A percentile compares a stretch with the other conserved stretches of the same genome.
Conservation (phyloP, 2,797 vertebrate species). For the Nothura maculosa region DNA sequence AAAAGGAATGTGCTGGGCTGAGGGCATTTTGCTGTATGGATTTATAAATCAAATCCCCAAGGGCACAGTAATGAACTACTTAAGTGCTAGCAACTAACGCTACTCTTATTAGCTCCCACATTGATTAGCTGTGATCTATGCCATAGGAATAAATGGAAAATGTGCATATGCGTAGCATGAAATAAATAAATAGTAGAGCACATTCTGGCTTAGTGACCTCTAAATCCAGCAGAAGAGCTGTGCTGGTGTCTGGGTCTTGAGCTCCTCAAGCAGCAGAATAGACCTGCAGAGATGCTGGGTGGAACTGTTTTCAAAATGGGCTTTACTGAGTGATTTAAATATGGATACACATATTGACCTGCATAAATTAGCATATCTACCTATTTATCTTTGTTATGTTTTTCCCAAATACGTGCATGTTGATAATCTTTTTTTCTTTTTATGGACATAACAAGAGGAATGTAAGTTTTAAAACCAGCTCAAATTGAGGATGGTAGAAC, state of each 20-base stretch:
- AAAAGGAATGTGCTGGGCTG: constrained; percentile 65
- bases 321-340: neutral
- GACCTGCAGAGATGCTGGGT: neutral
- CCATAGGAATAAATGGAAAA: constrained; percentile 22
- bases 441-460: neutral
- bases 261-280: neutral
- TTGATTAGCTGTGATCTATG: constrained; percentile 65
- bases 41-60: constrained; percentile 71
- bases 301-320: neutral
- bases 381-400: neutral
- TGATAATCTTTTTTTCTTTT: neutral
- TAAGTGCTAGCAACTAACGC: constrained; percentile 40
- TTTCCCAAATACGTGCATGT: neutral
- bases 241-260: neutral
- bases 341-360: neutral
- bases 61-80: constrained; percentile 61
- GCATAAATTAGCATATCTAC: neutral
- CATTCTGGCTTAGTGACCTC: constrained; percentile 14
- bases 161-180: neutral
- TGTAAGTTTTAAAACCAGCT: neutral
- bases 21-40: constrained; percentile 56
- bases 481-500: constrained; percentile 48
- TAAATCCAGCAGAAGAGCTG: constrained; percentile 1
- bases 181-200: constrained; percentile 36
- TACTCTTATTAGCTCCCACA: constrained; percentile 38